These are phyloP conservation scores for Pammene aurita DNA, from an alignment of 2,888 invertebrate genomes.

Conservation along the genomic window DNA sequence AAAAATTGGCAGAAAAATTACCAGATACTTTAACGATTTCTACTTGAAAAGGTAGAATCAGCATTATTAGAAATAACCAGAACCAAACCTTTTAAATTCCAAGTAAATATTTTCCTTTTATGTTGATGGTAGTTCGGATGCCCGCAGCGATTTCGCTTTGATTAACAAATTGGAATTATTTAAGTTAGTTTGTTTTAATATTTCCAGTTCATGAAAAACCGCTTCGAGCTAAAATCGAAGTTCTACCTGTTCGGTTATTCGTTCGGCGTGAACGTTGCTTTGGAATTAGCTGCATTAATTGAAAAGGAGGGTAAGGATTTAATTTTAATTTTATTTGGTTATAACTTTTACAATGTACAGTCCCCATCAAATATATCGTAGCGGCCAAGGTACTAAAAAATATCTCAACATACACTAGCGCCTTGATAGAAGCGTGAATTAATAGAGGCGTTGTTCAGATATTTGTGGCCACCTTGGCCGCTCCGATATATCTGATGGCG, in stretches of 20 bases:
- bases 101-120: constrained; percentile 12
- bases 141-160: constrained; percentile 8
- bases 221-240: constrained; percentile 48
- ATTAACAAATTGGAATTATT: constrained; percentile 15
- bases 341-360: no score
- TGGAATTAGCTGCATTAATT: constrained; percentile 61
- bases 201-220: constrained; percentile 46
- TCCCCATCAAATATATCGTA: no score
- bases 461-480: no score
- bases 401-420: no score
- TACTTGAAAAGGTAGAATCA: neutral
- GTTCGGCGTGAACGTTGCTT: constrained; percentile 56
- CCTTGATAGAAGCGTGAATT: no score
- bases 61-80: neutral
- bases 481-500: no score
- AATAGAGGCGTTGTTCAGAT: no score
- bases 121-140: constrained; percentile 10
- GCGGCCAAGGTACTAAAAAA: no score
- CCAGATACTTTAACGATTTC: neutral
- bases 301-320: constrained; percentile 58
- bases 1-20: no score
- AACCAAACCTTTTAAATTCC: neutral
- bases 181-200: constrained; percentile 24
- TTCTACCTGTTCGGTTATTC: constrained; percentile 48
- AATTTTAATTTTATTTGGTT: neutral